These are phyloP conservation scores for Amphiprion percula DNA, from an alignment of 2,113 vertebrate species.

Conservation along the genomic window DNA sequence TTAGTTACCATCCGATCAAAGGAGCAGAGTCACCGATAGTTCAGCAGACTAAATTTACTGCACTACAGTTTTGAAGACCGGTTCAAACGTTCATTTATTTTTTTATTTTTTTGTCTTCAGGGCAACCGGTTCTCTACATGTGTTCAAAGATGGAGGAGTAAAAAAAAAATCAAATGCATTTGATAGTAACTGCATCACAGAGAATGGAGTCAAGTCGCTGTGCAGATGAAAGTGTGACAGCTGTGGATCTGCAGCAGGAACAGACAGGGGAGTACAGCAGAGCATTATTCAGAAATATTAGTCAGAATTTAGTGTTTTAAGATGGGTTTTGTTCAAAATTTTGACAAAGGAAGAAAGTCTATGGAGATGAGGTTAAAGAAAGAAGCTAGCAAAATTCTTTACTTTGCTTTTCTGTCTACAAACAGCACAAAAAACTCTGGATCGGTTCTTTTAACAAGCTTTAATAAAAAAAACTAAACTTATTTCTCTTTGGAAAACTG, in stretches of 20 bases:
- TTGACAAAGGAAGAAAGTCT: not conserved
- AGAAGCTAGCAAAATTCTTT: no score
- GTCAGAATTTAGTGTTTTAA: not conserved
- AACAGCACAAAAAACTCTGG: not conserved
- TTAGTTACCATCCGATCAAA: constrained; percentile 59
- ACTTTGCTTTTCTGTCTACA: not conserved
- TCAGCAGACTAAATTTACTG: constrained; percentile 62
- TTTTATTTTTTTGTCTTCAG: constrained; percentile 20
- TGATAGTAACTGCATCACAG: constrained; percentile 60
- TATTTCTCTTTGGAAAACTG: no score
- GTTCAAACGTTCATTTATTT: constrained; percentile 55
- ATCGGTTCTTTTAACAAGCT: no score
- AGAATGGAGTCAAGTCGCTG: constrained; percentile 45
- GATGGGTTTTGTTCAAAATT: not conserved
- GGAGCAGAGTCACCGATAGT: constrained; percentile 53
- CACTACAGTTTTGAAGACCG: constrained; percentile 45
- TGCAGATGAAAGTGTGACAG: constrained; percentile 38
- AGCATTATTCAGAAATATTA: not conserved
- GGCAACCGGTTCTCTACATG: constrained; percentile 35
- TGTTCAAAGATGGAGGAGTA: constrained; percentile 50
- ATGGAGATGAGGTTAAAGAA: not conserved
- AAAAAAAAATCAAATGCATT: constrained; percentile 36
- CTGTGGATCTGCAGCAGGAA: constrained; percentile 2
- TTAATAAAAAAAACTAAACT: no score
- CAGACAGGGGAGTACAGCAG: not conserved